Base-by-base conservation (phyloP, 2,113 vertebrate species). In the Empidonax alnorum region DNA sequence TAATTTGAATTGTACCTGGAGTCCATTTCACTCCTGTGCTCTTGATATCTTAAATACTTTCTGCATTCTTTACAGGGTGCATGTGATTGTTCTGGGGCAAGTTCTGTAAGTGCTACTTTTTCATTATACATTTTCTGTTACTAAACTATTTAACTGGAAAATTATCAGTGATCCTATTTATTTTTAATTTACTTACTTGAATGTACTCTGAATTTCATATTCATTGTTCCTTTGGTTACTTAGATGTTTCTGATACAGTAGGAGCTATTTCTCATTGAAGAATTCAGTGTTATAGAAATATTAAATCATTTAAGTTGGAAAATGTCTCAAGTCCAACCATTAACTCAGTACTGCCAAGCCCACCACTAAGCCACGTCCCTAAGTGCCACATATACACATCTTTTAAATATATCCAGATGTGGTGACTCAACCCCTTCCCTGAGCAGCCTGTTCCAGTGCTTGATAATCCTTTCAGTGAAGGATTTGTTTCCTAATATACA, bases 61-160 rank as follows among this genome's bases (percentile, higher is more conserved):
- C 69, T 94, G 49, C 22, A 30, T 92, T 89, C 24, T 87, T 92
- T 87, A 87, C 80, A 97, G 96, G 39, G 31, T 61, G 95, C 80
- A 76, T 97, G 96, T 82, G 87, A 96, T 61, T 97, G 95, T 61
- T 97, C 96, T n/a, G 84, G 81, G 10, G 58, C 1, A 78, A 94
- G 53, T 81, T 79, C 95, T 65, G 96, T 97, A 92, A 95, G 96
- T 95, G 19, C 24, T 78, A 12, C 22, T 77, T 77, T 10, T 67
- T 87, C n/a, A 19, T n/a, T 68, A 42, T 11, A 46, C 1, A 11
- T 63, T 90, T 94, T 79, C 13, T 65, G 75, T 76, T 52, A 63
- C 39, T 44, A 10, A 56, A 53, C 31, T 74, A 63, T 81, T 88
- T 69, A 55, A 78, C 65, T 74, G 27, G 42, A 42, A 80, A 93